These are phyloP conservation scores for Bradynema listronoti DNA, from an alignment of 1,140 invertebrate genomes.

Conservation along the genomic window DNA sequence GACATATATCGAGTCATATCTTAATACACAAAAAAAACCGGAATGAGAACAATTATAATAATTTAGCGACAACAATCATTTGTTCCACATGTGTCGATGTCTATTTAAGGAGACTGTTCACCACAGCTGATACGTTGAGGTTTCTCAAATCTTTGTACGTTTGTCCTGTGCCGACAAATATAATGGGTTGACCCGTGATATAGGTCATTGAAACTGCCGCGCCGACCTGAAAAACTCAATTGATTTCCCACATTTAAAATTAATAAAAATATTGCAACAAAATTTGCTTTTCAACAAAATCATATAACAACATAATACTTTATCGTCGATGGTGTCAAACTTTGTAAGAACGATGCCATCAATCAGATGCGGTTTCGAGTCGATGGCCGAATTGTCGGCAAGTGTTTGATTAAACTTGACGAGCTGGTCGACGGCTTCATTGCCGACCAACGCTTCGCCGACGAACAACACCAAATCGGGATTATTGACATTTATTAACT, in stretches of 20 bases:
- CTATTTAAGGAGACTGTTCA: slow-evolving; percentile 88
- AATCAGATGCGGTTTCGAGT: slow-evolving; percentile 73
- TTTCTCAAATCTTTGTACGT: slow-evolving; percentile 95
- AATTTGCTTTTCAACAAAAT: too few relatives aligned
- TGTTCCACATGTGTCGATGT: neutral
- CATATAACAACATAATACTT: too few relatives aligned
- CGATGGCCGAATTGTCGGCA: slow-evolving; percentile 61
- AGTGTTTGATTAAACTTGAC: slow-evolving; percentile 96
- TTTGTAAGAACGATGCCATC: slow-evolving; percentile 96
- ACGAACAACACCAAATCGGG: slow-evolving; percentile 96
- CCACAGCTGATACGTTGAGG: slow-evolving; percentile 91
- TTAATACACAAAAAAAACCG: too few relatives aligned
- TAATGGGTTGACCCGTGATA: slow-evolving; percentile 97
- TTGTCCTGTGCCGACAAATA: slow-evolving; percentile 98
- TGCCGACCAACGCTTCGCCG: slow-evolving; percentile 95
- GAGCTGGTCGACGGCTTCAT: slow-evolving; percentile 97
- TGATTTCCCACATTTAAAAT: too few relatives aligned
- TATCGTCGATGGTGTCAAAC: slow-evolving; percentile 98
- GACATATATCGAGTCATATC: too few relatives aligned
- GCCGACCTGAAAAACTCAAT: slow-evolving; percentile 70
- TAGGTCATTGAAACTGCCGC: slow-evolving; percentile 99
- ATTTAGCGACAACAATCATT: too few relatives aligned
- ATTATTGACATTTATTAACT: slow-evolving; percentile 78
- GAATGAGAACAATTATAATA: too few relatives aligned
- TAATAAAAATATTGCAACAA: too few relatives aligned